Evolutionary conservation across 2,113 vertebrate species (phyloP).

Genomic region (Notothenia rossii): DNA sequence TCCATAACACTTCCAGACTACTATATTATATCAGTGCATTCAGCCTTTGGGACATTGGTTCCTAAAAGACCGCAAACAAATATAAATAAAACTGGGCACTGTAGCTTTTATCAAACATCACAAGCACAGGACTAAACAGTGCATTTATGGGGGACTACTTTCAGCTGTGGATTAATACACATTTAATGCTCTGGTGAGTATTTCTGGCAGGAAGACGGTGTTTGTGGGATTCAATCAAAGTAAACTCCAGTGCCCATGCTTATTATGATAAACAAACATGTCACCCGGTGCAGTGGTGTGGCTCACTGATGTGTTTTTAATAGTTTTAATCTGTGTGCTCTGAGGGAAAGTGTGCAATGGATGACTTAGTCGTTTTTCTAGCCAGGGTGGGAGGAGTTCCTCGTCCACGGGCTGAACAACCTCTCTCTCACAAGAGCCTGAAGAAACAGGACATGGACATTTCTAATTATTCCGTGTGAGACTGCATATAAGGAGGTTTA

Average conservation of each 20-base stretch:
- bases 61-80: not conserved
- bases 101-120: not conserved
- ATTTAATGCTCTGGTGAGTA: not conserved
- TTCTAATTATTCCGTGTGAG: slow-evolving; percentile 41
- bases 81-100: not conserved
- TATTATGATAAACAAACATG: slow-evolving; percentile 3
- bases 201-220: not conserved
- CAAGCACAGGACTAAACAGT: not conserved
- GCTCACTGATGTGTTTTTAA: slow-evolving; percentile 29
- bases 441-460: slow-evolving; percentile 63
- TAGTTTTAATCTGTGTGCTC: slow-evolving; percentile 33
- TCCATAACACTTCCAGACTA: not conserved
- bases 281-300: not conserved
- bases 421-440: slow-evolving; percentile 48
- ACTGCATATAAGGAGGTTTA: slow-evolving; percentile 49
- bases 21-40: not conserved
- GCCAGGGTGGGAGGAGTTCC: slow-evolving; percentile 34
- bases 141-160: not conserved
- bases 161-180: slow-evolving; percentile 3
- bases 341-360: slow-evolving; percentile 7
- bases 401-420: slow-evolving; percentile 42
- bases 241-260: not conserved
- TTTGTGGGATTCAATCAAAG: slow-evolving; percentile 4
- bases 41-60: not conserved
- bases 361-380: slow-evolving; percentile 11